These are phyloP conservation scores for Dicaeum eximium DNA, from an alignment of 2,113 vertebrate species.

Conservation along the genomic window DNA sequence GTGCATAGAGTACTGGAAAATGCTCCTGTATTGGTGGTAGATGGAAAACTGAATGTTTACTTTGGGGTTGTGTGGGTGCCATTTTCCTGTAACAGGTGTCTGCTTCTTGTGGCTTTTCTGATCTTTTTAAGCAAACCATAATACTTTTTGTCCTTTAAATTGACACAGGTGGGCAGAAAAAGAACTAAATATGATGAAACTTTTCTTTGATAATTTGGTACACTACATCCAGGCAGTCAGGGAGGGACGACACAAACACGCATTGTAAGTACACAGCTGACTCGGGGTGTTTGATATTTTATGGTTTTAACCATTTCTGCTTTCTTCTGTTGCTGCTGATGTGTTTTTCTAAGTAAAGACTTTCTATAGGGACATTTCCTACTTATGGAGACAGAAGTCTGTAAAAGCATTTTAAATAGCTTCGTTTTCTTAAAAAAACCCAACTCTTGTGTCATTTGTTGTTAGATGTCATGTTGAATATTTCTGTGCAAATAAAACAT, in stretches of 20 bases:
- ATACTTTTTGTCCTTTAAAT: conserved; percentile 19
- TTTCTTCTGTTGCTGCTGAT: not conserved
- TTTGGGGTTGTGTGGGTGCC: not conserved
- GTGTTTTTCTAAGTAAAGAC: not conserved
- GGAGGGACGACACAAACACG: conserved; percentile 90
- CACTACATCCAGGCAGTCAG: conserved; percentile 95
- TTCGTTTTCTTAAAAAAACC: not conserved
- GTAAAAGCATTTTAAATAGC: not conserved
- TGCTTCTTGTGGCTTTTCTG: not conserved
- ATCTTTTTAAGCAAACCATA: not conserved
- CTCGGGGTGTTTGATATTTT: not conserved
- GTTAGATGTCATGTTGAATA: not conserved
- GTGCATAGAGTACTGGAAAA: not conserved
- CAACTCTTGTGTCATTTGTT: not conserved
- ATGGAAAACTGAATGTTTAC: not conserved
- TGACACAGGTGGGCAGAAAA: conserved; percentile 96
- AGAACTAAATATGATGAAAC: conserved; percentile 98
- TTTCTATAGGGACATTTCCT: not conserved
- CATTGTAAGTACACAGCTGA: conserved; percentile 82
- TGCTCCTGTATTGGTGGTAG: not conserved
- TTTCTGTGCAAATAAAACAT: not conserved
- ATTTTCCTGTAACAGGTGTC: not conserved
- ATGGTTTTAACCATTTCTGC: not conserved
- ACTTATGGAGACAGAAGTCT: not conserved
- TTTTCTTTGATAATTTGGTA: conserved; percentile 97